A percentile compares a stretch with the other conserved stretches of the same genome.
phyloP scores from a whole-genome alignment of 2,888 invertebrate species.

The Mythimna pallens region DNA sequence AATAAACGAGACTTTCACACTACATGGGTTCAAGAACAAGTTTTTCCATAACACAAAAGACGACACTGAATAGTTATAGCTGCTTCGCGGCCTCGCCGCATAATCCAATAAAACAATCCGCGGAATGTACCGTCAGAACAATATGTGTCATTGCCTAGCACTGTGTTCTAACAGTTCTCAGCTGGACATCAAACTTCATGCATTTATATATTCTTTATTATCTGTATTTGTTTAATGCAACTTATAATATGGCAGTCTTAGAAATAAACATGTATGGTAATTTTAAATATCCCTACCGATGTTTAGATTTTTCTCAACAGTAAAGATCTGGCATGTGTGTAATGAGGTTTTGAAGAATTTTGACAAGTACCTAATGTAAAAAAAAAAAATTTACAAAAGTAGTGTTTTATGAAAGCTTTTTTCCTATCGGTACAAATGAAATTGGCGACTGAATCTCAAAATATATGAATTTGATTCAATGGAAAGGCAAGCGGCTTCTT shows the following conservation, averaged over 20 bases:
- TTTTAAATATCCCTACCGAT: neutral
- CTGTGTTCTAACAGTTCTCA: slow-evolving; percentile 52
- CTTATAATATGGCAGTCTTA: neutral
- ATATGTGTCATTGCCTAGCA: slow-evolving; percentile 65
- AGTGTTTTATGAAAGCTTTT: slow-evolving; percentile 59
- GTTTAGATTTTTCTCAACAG: slow-evolving; percentile 3
- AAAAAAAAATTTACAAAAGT: neutral
- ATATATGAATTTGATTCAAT: slow-evolving; percentile 91
- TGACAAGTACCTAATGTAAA: neutral
- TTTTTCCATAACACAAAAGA: slow-evolving; percentile 91
- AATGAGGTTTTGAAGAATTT: neutral
- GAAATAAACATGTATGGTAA: neutral
- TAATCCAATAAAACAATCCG: slow-evolving; percentile 91
- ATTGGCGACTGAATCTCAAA: slow-evolving; percentile 91
- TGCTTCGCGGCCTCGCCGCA: slow-evolving; percentile 89
- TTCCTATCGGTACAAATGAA: slow-evolving; percentile 85
- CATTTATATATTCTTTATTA: slow-evolving; percentile 15
- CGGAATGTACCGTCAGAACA: slow-evolving; percentile 87
- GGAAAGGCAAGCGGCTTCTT: slow-evolving; percentile 90
- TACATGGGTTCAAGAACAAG: slow-evolving; percentile 91
- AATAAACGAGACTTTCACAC: slow-evolving; percentile 90
- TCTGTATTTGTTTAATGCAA: neutral
- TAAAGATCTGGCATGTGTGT: neutral
- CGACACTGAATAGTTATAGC: slow-evolving; percentile 91
- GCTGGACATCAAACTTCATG: slow-evolving; percentile 33